phyloP scores from a whole-genome alignment of 2,888 invertebrate species.

The Thereva nobilitata region DNA sequence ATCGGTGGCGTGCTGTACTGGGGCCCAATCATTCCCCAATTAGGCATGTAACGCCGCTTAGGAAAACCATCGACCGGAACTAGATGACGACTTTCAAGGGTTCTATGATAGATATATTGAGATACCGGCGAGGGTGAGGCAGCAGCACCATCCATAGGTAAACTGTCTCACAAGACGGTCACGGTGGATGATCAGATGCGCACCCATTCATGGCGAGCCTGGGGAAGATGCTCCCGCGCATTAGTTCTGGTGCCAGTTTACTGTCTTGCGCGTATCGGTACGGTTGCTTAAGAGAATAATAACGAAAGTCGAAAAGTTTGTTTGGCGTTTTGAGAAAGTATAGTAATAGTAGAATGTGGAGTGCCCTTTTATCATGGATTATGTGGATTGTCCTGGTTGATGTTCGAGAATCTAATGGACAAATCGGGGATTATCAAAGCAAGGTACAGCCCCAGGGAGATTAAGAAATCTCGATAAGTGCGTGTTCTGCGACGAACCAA shows the following conservation, averaged over 20 bases:
- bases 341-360: too few species aligned
- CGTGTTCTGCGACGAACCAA: not conserved
- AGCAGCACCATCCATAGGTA: constrained; percentile 10
- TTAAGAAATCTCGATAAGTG: not conserved
- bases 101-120: not conserved
- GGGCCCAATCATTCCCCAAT: too few species aligned
- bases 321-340: not conserved
- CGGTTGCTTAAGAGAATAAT: constrained; percentile 1
- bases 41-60: constrained; percentile 16
- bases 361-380: not conserved
- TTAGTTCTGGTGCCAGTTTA: constrained; percentile 23
- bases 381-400: constrained; percentile 1
- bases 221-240: constrained; percentile 16
- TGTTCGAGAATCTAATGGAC: not conserved
- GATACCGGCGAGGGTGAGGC: not conserved
- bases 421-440: constrained; percentile 33
- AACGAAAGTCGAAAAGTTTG: not conserved
- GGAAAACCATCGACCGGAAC: constrained; percentile 34
- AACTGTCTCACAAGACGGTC: constrained; percentile 24
- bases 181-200: constrained; percentile 36
- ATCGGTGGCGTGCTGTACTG: too few species aligned
- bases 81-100: constrained; percentile 28
- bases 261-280: not conserved
- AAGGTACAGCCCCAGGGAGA: constrained; percentile 13
- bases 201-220: constrained; percentile 23